phyloP scores from a whole-genome alignment of 2,113 vertebrate species.

The Cromileptes altivelis region DNA sequence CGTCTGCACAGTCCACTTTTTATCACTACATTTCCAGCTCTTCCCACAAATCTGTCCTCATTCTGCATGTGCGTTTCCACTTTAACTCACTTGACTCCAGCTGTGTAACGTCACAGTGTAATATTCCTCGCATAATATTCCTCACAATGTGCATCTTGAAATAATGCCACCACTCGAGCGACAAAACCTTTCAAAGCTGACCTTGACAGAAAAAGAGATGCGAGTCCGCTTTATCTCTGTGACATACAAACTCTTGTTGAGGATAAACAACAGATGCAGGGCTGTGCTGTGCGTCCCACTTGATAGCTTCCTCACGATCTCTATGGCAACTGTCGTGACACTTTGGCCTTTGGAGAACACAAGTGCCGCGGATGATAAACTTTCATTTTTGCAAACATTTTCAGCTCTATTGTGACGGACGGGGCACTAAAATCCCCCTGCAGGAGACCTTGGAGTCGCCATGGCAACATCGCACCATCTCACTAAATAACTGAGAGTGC shows the following conservation, averaged over 20 bases:
- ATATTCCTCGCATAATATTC: neutral
- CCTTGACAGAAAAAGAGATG: constrained; percentile 18
- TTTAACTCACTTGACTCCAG: neutral
- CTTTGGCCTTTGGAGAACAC: constrained; percentile 63
- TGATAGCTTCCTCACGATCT: constrained; percentile 28
- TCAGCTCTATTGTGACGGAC: constrained; percentile 58
- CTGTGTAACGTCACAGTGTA: neutral
- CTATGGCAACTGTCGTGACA: constrained; percentile 58
- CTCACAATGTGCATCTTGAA: neutral
- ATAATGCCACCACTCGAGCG: neutral
- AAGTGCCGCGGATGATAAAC: constrained; percentile 69
- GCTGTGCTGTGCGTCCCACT: constrained; percentile 30
- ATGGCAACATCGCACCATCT: constrained; percentile 67
- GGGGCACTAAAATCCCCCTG: constrained; percentile 44
- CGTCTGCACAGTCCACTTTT: constrained; percentile 7
- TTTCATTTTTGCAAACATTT: constrained; percentile 73
- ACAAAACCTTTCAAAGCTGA: constrained; percentile 2
- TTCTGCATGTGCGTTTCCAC: neutral
- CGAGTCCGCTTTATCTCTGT: neutral
- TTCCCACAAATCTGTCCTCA: neutral
- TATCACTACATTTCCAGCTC: constrained; percentile 27
- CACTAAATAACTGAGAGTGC: constrained; percentile 27
- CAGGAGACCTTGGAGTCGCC: constrained; percentile 71
- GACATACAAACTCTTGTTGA: constrained; percentile 4
- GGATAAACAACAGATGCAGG: constrained; percentile 51